These are phyloP conservation scores for Chironex yamaguchii DNA, from an alignment of 30 jellyfish, hydroid and myxozoan genomes.

Conservation along the genomic window DNA sequence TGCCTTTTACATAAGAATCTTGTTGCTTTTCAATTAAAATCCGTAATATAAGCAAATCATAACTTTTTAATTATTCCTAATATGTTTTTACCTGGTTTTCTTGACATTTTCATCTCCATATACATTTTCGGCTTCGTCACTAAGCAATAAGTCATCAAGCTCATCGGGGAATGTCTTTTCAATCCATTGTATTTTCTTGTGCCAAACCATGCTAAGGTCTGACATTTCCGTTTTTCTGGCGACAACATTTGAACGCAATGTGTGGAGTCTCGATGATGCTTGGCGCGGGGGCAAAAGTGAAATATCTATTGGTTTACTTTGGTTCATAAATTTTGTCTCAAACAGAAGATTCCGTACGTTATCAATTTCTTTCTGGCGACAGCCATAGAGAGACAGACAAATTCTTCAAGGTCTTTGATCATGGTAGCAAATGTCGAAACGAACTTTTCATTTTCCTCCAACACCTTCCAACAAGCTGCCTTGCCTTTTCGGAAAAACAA, in stretches of 20 bases:
- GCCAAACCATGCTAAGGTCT: no score
- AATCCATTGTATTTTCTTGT: no score
- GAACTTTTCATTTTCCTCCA: conserved; percentile 2
- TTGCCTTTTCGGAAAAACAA: conserved; percentile 18
- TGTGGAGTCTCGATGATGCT: background rate
- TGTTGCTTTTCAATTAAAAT: no score
- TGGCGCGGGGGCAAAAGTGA: background rate
- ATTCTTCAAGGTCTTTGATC: conserved; percentile 18
- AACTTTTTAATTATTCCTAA: no score
- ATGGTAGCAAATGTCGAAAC: conserved; percentile 13
- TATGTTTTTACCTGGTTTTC: no score
- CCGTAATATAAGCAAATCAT: no score
- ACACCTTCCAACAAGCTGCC: conserved; percentile 17
- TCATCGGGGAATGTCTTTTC: background rate
- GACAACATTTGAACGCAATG: background rate
- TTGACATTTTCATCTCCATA: background rate
- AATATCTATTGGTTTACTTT: background rate
- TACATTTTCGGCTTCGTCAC: background rate
- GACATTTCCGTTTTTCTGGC: background rate
- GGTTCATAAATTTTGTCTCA: conserved; percentile 1
- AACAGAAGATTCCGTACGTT: background rate
- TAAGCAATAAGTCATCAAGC: background rate
- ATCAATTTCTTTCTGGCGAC: background rate
- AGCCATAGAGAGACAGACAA: background rate
- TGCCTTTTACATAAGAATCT: no score